Evolutionary conservation across 2,888 invertebrate species (phyloP).

Genomic region (Isotomurus palustris): DNA sequence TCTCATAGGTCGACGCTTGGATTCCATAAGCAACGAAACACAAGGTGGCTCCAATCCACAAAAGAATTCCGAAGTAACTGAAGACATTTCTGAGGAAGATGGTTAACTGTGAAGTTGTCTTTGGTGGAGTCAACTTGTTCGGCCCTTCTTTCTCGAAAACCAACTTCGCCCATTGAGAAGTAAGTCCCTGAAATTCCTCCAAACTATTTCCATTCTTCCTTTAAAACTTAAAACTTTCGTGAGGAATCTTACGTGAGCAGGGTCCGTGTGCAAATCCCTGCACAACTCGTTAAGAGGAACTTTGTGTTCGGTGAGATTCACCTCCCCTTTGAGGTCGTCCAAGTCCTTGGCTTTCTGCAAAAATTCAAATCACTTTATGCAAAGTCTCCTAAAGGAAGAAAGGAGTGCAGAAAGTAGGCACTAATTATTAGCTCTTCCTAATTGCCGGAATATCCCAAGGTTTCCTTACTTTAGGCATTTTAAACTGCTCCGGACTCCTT

Average conservation of each 20-base stretch:
- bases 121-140: slow-evolving; percentile 69
- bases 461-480: no score
- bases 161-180: slow-evolving; percentile 56
- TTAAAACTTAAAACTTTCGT: no score
- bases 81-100: slow-evolving; percentile 64
- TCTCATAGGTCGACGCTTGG: slow-evolving; percentile 41
- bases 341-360: slow-evolving; percentile 58
- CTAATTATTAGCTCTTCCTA: no score
- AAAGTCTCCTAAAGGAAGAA: background rate
- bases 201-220: no score
- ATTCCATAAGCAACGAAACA: slow-evolving; percentile 63
- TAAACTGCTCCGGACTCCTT: no score
- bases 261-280: slow-evolving; percentile 91
- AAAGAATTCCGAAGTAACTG: slow-evolving; percentile 71
- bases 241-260: slow-evolving; percentile 75
- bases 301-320: slow-evolving; percentile 98
- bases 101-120: slow-evolving; percentile 66
- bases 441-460: no score
- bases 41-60: slow-evolving; percentile 73
- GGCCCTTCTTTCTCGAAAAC: slow-evolving; percentile 57
- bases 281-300: slow-evolving; percentile 94
- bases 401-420: no score
- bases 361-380: background rate
- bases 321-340: slow-evolving; percentile 97
- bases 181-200: slow-evolving; percentile 10